Evolutionary conservation across 2,888 invertebrate species (phyloP).

Genomic region (Archaeoteleia sp.): DNA sequence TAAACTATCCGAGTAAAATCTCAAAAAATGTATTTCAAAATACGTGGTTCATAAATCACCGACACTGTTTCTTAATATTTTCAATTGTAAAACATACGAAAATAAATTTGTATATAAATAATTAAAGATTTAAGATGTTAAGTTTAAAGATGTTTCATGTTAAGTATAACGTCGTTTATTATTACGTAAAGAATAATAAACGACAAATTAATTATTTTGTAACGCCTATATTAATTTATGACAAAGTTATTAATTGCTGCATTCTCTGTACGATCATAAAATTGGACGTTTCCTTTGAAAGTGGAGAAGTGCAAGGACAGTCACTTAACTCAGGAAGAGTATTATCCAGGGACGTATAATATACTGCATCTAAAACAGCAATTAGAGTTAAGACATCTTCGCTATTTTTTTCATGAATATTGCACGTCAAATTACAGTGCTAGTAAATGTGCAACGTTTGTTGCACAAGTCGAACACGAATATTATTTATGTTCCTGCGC

Average conservation of each 20-base stretch:
- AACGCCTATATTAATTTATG: not conserved
- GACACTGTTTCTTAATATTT: no score
- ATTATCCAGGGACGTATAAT: constrained; percentile 16
- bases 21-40: no score
- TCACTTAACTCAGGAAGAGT: not conserved
- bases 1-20: no score
- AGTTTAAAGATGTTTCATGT: no score
- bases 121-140: no score
- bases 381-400: constrained; percentile 10
- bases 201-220: no score
- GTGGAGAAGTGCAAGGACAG: constrained; percentile 26
- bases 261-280: not conserved
- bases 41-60: no score
- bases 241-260: not conserved
- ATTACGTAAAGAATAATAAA: no score
- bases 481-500: constrained; percentile 17
- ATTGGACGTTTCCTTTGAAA: constrained; percentile 26
- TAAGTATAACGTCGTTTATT: no score
- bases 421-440: constrained; percentile 19
- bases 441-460: constrained; percentile 9
- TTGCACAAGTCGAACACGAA: constrained; percentile 35
- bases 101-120: no score
- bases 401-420: constrained; percentile 22
- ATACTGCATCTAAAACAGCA: constrained; percentile 5
- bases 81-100: no score